These are phyloP conservation scores for Wiebesia pumilae DNA, from an alignment of 1,140 invertebrate species.

Conservation along the genomic window DNA sequence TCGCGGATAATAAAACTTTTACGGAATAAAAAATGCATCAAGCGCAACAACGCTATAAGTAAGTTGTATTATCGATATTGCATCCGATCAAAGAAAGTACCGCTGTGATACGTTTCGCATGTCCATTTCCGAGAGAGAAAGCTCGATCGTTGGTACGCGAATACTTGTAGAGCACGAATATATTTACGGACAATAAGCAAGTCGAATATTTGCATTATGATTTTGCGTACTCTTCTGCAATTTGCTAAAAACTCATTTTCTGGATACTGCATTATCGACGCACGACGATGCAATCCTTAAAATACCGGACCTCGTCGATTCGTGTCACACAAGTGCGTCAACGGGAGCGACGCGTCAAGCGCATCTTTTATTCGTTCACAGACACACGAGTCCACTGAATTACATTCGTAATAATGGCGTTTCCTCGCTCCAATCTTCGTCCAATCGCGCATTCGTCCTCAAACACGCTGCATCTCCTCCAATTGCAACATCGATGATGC, in stretches of 20 bases:
- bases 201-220: neutral
- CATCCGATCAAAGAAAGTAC: neutral
- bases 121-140: neutral
- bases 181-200: constrained; percentile 4
- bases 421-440: neutral
- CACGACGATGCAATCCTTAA: neutral
- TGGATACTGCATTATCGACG: neutral
- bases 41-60: neutral
- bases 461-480: too few relatives aligned
- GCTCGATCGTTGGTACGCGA: neutral
- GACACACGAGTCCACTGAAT: neutral
- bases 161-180: neutral
- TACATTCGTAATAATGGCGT: neutral
- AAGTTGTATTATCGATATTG: neutral
- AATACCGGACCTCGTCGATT: neutral
- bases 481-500: constrained; percentile 1
- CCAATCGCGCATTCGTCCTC: neutral
- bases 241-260: neutral
- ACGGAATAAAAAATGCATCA: neutral
- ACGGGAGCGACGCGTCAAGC: neutral
- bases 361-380: neutral
- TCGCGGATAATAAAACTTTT: too few relatives aligned
- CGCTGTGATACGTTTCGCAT: too few relatives aligned
- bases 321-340: neutral
- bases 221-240: neutral